phyloP scores from a whole-genome alignment of 2,113 vertebrate genomes.

The Nycticebus coucang region DNA sequence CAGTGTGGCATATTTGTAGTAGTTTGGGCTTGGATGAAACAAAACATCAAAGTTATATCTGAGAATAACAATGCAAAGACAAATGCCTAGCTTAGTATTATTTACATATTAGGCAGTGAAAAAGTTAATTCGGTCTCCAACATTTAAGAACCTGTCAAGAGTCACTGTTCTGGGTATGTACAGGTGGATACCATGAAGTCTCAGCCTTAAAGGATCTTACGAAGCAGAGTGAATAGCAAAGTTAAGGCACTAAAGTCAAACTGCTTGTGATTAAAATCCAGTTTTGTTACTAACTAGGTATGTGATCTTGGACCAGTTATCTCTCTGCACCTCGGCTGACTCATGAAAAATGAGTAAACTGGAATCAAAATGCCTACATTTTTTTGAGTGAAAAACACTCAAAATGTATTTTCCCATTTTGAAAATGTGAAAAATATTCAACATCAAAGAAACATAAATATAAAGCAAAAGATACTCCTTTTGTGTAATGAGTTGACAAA shows the following conservation, averaged over 20 bases:
- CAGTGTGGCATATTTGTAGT: not conserved
- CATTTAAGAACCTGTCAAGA: not conserved
- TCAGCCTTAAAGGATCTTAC: not conserved
- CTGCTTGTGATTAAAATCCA: not conserved
- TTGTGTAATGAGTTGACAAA: not conserved
- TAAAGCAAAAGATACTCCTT: not conserved
- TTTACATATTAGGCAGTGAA: not conserved
- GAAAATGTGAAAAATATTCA: not conserved
- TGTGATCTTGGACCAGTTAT: not conserved
- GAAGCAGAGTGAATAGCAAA: not conserved
- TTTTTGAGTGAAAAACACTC: not conserved
- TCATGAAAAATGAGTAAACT: slow-evolving; percentile 85
- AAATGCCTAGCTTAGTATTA: not conserved
- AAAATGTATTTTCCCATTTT: slow-evolving; percentile 31
- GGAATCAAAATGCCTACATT: not conserved
- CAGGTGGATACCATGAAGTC: not conserved
- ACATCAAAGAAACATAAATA: not conserved
- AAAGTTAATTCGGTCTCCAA: not conserved
- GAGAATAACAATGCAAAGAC: not conserved
- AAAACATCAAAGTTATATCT: not conserved
- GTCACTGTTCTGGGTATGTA: not conserved
- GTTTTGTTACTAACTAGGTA: not conserved
- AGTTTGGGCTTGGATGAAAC: not conserved
- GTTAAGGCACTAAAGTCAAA: not conserved
- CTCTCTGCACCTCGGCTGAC: not conserved